Evolutionary conservation across 2,113 vertebrate species (phyloP).

Genomic region (Cinclus mexicanus): DNA sequence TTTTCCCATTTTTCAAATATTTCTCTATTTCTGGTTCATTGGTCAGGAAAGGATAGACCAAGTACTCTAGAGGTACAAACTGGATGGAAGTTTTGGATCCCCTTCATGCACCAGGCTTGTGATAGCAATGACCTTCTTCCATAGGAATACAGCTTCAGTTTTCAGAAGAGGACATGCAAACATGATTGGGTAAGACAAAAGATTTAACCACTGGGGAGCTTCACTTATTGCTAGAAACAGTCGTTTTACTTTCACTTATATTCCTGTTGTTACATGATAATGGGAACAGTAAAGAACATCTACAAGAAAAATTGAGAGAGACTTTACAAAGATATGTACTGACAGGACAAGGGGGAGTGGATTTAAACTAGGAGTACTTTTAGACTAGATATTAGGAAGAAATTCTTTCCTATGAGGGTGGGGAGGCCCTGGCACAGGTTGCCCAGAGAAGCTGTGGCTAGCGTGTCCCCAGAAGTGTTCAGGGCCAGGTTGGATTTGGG

Average conservation of each 20-base stretch:
- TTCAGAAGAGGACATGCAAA: not conserved
- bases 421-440: not conserved
- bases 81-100: not conserved
- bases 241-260: not conserved
- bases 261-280: not conserved
- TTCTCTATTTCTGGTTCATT: not conserved
- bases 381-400: not conserved
- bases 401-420: not conserved
- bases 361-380: not conserved
- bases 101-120: not conserved
- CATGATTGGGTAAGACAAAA: not conserved
- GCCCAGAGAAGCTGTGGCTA: not conserved
- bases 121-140: not conserved
- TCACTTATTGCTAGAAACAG: not conserved
- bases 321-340: not conserved
- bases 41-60: not conserved
- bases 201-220: not conserved
- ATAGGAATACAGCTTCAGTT: not conserved
- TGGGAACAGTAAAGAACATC: not conserved
- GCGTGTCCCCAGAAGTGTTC: accelerated
- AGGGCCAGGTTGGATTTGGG: not conserved
- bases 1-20: not conserved
- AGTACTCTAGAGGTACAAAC: not conserved
- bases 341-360: not conserved
- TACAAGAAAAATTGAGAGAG: not conserved